Percentiles rank a stretch among this genome's conserved stretches.
phyloP scores from a whole-genome alignment of 1,140 invertebrate genomes.

The Meloidogyne chitwoodi region DNA sequence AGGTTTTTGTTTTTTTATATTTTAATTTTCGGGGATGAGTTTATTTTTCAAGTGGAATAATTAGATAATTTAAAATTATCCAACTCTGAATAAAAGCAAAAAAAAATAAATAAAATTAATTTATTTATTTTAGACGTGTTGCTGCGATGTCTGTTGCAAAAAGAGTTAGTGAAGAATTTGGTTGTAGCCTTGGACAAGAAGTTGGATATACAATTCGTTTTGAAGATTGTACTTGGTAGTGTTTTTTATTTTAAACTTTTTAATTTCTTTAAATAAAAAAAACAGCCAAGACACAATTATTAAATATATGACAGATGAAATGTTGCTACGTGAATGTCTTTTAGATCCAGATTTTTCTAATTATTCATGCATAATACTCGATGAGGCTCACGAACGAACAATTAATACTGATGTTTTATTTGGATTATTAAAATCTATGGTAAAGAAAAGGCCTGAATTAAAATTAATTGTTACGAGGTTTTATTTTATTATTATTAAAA shows the following conservation, averaged over 20 bases:
- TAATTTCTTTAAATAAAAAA: not conserved
- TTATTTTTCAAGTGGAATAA: too few species aligned
- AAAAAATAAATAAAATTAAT: too few species aligned
- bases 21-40: too few species aligned
- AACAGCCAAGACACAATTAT: slow-evolving; percentile 84
- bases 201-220: slow-evolving; percentile 98
- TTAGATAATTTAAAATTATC: too few species aligned
- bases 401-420: slow-evolving; percentile 87
- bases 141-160: slow-evolving; percentile 98
- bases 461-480: slow-evolving; percentile 65
- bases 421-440: slow-evolving; percentile 86
- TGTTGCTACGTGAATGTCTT: slow-evolving; percentile 93
- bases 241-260: too few species aligned
- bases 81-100: too few species aligned
- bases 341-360: slow-evolving; percentile 74
- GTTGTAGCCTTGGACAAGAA: slow-evolving; percentile 75
- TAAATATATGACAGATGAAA: slow-evolving; percentile 99
- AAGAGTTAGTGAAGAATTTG: slow-evolving; percentile 95
- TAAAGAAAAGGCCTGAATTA: slow-evolving; percentile 47
- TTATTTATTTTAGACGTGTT: slow-evolving; percentile 76
- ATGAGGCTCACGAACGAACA: slow-evolving; percentile 92
- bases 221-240: slow-evolving; percentile 86
- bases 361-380: slow-evolving; percentile 71
- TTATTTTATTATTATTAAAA: slow-evolving; percentile 25
- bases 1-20: too few species aligned